Conservation (phyloP, 2,797 vertebrate species). For the Vespertilio murinus region DNA sequence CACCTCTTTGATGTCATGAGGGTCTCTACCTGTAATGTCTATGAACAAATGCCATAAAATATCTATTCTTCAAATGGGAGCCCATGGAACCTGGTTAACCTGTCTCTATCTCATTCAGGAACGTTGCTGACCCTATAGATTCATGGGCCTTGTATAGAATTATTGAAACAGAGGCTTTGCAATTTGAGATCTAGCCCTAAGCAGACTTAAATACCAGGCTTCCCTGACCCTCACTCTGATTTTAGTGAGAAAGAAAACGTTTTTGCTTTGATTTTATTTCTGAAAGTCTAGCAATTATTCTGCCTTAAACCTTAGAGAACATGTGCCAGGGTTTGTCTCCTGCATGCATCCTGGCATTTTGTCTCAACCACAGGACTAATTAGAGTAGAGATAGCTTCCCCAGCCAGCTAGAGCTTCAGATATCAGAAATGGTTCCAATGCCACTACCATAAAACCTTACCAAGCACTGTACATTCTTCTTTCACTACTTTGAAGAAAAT, state of each 20-base stretch:
- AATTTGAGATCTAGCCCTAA: not conserved
- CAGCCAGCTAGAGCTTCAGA: not conserved
- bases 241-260: not conserved
- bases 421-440: not conserved
- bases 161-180: not conserved
- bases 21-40: not conserved
- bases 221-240: not conserved
- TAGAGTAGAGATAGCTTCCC: not conserved
- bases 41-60: not conserved
- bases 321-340: not conserved
- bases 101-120: not conserved
- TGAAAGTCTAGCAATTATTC: not conserved
- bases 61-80: not conserved
- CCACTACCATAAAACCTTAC: too few species aligned
- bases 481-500: too few species aligned
- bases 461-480: not conserved
- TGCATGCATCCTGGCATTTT: not conserved
- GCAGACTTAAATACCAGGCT: not conserved
- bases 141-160: not conserved
- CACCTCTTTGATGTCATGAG: not conserved
- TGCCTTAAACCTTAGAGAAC: not conserved
- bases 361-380: not conserved
- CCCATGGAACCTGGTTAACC: not conserved
- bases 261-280: not conserved
- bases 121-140: not conserved